Percentiles rank a stretch among this genome's conserved stretches.
Evolutionary conservation across 2,888 invertebrate genomes (phyloP).

Genomic region (Heliconius hortense): DNA sequence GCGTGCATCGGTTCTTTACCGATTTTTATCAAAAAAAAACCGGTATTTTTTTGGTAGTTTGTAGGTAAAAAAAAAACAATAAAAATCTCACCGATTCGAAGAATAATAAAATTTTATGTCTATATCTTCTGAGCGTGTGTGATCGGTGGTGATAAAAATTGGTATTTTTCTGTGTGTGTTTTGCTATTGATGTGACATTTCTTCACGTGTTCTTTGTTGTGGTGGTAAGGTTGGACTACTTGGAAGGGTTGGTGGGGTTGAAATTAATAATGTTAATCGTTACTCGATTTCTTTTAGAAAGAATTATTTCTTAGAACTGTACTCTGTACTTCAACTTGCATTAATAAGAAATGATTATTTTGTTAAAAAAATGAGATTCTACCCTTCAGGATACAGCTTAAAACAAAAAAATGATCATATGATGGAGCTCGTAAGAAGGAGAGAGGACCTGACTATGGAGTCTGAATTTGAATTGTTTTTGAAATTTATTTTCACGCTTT

Average conservation of each 20-base stretch:
- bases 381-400: too few relatives aligned
- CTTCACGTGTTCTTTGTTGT: slow-evolving; percentile 43
- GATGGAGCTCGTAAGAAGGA: too few relatives aligned
- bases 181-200: slow-evolving; percentile 44
- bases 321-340: too few relatives aligned
- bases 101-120: slow-evolving; percentile 67
- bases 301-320: not conserved
- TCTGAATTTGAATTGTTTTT: too few relatives aligned
- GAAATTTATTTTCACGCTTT: too few relatives aligned
- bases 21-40: slow-evolving; percentile 59
- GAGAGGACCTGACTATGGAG: too few relatives aligned
- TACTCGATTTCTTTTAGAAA: not conserved
- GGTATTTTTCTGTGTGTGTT: slow-evolving; percentile 38
- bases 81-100: slow-evolving; percentile 56
- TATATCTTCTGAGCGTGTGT: slow-evolving; percentile 56
- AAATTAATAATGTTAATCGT: not conserved
- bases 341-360: too few relatives aligned
- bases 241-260: not conserved
- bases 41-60: slow-evolving; percentile 49
- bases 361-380: too few relatives aligned
- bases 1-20: slow-evolving; percentile 57
- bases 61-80: slow-evolving; percentile 48
- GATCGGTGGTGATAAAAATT: slow-evolving; percentile 53
- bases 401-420: too few relatives aligned
- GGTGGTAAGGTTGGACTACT: slow-evolving; percentile 21